Conservation (phyloP, 1,140 invertebrate species). For the Papilio aristodemus region DNA sequence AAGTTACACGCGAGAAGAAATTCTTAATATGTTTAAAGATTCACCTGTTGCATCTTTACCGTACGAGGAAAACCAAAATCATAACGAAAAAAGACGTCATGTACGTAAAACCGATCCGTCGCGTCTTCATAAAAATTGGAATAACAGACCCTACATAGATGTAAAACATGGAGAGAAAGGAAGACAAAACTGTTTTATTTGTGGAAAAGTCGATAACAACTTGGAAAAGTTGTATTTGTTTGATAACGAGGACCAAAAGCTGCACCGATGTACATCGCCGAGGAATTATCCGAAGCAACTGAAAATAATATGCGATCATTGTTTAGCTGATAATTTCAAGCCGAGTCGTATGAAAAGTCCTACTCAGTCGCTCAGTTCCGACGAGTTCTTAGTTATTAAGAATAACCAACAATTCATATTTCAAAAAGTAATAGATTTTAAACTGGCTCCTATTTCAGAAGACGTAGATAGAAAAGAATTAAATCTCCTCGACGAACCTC, state of each 20-base stretch:
- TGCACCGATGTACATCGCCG: conserved; percentile 57
- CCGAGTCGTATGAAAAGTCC: conserved; percentile 61
- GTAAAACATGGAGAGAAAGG: conserved; percentile 46
- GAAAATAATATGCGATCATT: conserved; percentile 57
- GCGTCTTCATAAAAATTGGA: conserved; percentile 55
- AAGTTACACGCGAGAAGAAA: conserved; percentile 63
- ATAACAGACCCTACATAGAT: conserved; percentile 51
- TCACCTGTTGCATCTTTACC: conserved; percentile 62
- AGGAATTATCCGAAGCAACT: conserved; percentile 42
- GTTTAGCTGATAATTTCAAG: conserved; percentile 63
- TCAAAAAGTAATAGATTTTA: conserved; percentile 56
- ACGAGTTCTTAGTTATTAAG: conserved; percentile 71
- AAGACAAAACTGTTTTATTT: conserved; percentile 66
- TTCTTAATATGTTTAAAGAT: conserved; percentile 75
- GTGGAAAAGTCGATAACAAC: conserved; percentile 56
- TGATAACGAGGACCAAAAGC: conserved; percentile 71
- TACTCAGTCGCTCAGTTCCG: conserved; percentile 57
- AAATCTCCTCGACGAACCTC: conserved; percentile 35
- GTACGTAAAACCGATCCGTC: conserved; percentile 69
- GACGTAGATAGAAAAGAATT: conserved; percentile 33
- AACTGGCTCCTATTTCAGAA: conserved; percentile 37
- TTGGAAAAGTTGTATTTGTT: conserved; percentile 68
- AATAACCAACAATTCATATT: conserved; percentile 75
- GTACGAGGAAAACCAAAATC: conserved; percentile 52
- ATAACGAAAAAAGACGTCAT: conserved; percentile 57